Evolutionary conservation across 2,888 invertebrate species (phyloP).

Genomic region (Leptopilina syphax): DNA sequence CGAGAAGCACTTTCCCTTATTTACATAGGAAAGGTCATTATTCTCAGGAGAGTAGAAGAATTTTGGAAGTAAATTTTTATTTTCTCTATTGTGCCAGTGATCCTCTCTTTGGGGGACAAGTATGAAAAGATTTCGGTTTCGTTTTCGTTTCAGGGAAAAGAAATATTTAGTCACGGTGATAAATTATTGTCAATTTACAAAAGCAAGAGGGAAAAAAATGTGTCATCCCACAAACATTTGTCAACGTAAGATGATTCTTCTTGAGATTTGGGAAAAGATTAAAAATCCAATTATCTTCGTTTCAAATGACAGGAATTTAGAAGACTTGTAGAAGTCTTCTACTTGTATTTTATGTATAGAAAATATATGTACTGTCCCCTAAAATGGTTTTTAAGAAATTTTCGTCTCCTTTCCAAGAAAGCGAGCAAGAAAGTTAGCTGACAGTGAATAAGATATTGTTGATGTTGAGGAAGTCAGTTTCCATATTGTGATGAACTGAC

Average conservation of each 20-base stretch:
- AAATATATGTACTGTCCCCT: no score
- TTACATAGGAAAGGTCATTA: not conserved
- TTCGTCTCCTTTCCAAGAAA: not conserved
- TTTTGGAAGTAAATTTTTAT: not conserved
- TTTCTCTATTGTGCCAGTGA: no score
- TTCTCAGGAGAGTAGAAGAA: slow-evolving; percentile 1
- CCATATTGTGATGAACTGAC: no score
- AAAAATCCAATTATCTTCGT: slow-evolving; percentile 50
- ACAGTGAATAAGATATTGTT: not conserved
- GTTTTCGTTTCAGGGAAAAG: no score
- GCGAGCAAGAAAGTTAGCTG: not conserved
- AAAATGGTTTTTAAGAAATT: not conserved
- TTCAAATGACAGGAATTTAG: slow-evolving; percentile 48
- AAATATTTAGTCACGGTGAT: no score
- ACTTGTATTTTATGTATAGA: not conserved
- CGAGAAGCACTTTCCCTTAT: no score
- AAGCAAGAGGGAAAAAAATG: not conserved
- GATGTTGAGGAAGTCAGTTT: not conserved
- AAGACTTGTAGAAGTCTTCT: slow-evolving; percentile 39
- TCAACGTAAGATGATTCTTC: not conserved
- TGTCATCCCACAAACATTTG: not conserved
- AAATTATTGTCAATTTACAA: not conserved
- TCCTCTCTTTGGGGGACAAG: no score
- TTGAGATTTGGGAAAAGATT: not conserved
- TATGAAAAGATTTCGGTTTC: no score